A percentile compares a stretch with the other conserved stretches of the same genome.
phyloP scores from a whole-genome alignment of 2,113 vertebrate species.

The Dromaius novaehollandiae region DNA sequence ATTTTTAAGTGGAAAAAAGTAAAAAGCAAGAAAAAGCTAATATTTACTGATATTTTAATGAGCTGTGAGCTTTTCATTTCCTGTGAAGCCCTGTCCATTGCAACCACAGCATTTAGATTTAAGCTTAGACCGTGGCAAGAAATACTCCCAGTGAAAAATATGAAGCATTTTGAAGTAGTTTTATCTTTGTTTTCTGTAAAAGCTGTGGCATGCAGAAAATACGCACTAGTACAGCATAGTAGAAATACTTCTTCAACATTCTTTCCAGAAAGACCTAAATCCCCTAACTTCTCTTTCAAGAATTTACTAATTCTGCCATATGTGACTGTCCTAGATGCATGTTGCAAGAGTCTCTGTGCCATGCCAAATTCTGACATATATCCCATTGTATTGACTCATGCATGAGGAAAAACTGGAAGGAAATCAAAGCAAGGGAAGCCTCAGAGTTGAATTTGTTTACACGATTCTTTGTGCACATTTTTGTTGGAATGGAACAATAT shows the following conservation, averaged over 20 bases:
- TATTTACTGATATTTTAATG: background rate
- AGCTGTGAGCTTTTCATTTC: background rate
- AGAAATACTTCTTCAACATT: background rate
- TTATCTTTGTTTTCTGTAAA: background rate
- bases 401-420: background rate
- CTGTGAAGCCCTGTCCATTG: background rate
- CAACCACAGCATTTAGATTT: background rate
- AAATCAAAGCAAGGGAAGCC: constrained; percentile 3
- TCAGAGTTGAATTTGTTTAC: background rate
- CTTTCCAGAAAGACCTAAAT: background rate
- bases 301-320: constrained; percentile 8
- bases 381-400: constrained; percentile 4
- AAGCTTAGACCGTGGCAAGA: background rate
- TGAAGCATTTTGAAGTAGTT: background rate
- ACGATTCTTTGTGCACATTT: background rate
- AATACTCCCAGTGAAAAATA: background rate
- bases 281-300: background rate
- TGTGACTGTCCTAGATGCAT: background rate
- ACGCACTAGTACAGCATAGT: background rate
- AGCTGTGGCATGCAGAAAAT: background rate
- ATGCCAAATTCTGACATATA: background rate
- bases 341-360: constrained; percentile 10
- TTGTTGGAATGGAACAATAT: constrained; percentile 24
- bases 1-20: background rate
- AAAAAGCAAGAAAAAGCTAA: background rate